phyloP scores from a whole-genome alignment of 2,113 vertebrate species.

The Vanacampus margaritifer region DNA sequence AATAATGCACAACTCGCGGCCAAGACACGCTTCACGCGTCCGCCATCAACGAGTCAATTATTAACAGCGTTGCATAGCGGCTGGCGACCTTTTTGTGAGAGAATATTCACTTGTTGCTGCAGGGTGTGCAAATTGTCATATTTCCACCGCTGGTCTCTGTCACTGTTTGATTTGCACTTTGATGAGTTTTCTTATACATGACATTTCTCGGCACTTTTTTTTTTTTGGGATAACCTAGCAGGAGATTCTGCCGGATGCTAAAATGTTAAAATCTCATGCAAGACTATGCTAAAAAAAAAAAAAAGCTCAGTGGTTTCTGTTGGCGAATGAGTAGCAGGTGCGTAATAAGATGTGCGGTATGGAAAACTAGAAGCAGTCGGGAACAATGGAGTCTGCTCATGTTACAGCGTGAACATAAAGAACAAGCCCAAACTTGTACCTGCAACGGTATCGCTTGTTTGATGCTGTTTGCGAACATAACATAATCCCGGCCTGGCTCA shows the following conservation, averaged over 20 bases:
- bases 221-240: neutral
- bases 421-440: conserved; percentile 61
- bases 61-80: conserved; percentile 72
- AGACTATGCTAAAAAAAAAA: neutral
- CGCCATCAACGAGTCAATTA: conserved; percentile 63
- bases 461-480: conserved; percentile 29
- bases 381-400: conserved; percentile 48
- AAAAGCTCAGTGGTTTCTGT: neutral
- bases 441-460: conserved; percentile 35
- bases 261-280: neutral
- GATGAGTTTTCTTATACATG: neutral
- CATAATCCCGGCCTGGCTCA: conserved; percentile 11
- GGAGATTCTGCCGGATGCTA: neutral
- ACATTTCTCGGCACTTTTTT: neutral
- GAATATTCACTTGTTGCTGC: conserved; percentile 73
- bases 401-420: conserved; percentile 46
- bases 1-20: conserved; percentile 46
- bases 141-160: neutral
- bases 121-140: neutral
- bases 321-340: conserved; percentile 30
- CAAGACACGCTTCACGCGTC: conserved; percentile 36
- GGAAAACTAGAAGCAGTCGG: conserved; percentile 25
- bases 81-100: conserved; percentile 70
- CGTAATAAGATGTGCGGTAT: conserved; percentile 9
- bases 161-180: neutral